These are phyloP conservation scores for Anaspis maculata DNA, from an alignment of 2,888 invertebrate genomes.

Conservation along the genomic window DNA sequence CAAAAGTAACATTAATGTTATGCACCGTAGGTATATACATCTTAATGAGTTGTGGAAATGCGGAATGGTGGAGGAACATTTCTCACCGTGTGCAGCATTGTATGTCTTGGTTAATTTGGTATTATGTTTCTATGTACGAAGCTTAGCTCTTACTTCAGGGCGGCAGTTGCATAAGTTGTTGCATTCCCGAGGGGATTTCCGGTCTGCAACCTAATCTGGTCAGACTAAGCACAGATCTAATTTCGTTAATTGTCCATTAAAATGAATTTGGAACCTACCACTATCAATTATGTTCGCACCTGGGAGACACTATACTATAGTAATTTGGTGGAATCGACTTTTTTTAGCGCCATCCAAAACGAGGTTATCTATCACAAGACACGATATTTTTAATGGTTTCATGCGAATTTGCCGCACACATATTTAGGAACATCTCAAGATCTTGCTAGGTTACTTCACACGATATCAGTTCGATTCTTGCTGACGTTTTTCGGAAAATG, in stretches of 20 bases:
- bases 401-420: too few species aligned
- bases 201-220: slow-evolving; percentile 9
- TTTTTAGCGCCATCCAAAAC: too few species aligned
- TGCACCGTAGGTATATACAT: background rate
- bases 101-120: slow-evolving; percentile 10
- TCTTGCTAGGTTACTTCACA: too few species aligned
- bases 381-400: too few species aligned
- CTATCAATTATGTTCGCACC: background rate
- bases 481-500: too few species aligned
- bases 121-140: slow-evolving; percentile 9
- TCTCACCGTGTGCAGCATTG: slow-evolving; percentile 5
- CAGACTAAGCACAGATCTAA: slow-evolving; percentile 5
- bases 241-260: slow-evolving; percentile 10
- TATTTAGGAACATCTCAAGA: too few species aligned
- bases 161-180: slow-evolving; percentile 23
- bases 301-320: too few species aligned
- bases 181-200: slow-evolving; percentile 32
- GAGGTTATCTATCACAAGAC: too few species aligned
- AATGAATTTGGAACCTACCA: slow-evolving; percentile 8
- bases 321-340: too few species aligned
- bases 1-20: background rate
- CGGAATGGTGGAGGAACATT: slow-evolving; percentile 6
- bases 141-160: slow-evolving; percentile 7
- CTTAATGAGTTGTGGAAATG: slow-evolving; percentile 1
- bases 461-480: too few species aligned